Evolutionary conservation across 2,888 invertebrate species (phyloP).

Genomic region (Corbicula japonica): DNA sequence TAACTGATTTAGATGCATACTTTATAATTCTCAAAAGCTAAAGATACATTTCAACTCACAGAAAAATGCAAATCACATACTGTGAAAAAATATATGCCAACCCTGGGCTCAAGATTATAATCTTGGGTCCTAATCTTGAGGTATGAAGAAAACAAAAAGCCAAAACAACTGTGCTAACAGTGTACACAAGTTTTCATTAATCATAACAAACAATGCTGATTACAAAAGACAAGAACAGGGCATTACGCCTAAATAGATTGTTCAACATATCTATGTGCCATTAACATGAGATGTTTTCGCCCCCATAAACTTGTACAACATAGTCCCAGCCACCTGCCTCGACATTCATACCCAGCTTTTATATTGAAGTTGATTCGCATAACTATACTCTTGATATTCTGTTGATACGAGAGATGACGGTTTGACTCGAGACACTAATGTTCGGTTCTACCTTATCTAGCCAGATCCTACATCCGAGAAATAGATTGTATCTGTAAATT

Average conservation of each 20-base stretch:
- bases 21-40: too few species aligned
- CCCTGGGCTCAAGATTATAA: too few species aligned
- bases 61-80: too few species aligned
- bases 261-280: slow-evolving; percentile 13
- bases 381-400: too few species aligned
- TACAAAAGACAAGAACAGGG: slow-evolving; percentile 24
- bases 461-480: slow-evolving; percentile 26
- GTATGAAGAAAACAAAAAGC: too few species aligned
- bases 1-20: too few species aligned
- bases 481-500: slow-evolving; percentile 56
- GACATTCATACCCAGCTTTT: slow-evolving; percentile 30
- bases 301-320: slow-evolving; percentile 43
- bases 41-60: too few species aligned
- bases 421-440: slow-evolving; percentile 34
- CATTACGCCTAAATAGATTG: slow-evolving; percentile 34
- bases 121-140: too few species aligned
- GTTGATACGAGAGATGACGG: too few species aligned
- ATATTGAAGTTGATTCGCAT: slow-evolving; percentile 49
- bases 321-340: slow-evolving; percentile 41
- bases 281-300: slow-evolving; percentile 32
- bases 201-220: slow-evolving; percentile 13
- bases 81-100: too few species aligned
- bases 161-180: too few species aligned
- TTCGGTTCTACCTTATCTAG: slow-evolving; percentile 25
- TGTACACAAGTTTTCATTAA: too few species aligned